Evolutionary conservation across 2,888 invertebrate species (phyloP).

Genomic region (Dynastes maya): DNA sequence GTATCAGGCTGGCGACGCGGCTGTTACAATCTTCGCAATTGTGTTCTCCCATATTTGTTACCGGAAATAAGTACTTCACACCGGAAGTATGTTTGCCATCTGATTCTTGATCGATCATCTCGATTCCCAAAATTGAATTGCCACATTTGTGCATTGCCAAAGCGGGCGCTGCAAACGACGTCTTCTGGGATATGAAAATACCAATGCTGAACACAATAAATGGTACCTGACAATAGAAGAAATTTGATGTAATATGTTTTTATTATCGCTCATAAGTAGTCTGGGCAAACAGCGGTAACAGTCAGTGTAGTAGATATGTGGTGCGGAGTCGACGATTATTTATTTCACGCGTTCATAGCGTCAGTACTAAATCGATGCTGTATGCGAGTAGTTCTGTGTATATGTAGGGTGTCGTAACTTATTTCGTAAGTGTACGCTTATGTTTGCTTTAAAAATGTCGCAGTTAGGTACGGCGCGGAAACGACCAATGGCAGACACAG

Average conservation of each 20-base stretch:
- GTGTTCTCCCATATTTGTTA: constrained; percentile 21
- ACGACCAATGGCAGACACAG: too few species aligned
- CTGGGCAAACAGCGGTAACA: too few species aligned
- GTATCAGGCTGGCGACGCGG: constrained; percentile 16
- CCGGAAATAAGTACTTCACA: constrained; percentile 36
- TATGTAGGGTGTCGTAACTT: too few species aligned
- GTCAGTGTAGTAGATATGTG: too few species aligned
- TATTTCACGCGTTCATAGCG: too few species aligned
- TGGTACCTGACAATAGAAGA: neutral
- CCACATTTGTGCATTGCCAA: neutral
- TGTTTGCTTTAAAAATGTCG: too few species aligned
- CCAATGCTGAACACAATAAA: neutral
- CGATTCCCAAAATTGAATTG: constrained; percentile 9
- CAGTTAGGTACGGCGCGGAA: too few species aligned
- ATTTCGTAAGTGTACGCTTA: too few species aligned
- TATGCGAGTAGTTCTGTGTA: too few species aligned
- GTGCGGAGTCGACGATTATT: too few species aligned
- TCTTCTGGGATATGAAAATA: neutral
- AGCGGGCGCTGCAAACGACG: neutral
- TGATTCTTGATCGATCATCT: neutral
- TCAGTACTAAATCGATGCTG: too few species aligned
- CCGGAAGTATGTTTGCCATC: neutral
- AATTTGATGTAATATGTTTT: neutral
- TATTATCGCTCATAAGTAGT: too few species aligned
- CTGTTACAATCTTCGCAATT: neutral